Conservation (phyloP, 2,888 invertebrate genomes). For the Trichogramma evanescens region DNA sequence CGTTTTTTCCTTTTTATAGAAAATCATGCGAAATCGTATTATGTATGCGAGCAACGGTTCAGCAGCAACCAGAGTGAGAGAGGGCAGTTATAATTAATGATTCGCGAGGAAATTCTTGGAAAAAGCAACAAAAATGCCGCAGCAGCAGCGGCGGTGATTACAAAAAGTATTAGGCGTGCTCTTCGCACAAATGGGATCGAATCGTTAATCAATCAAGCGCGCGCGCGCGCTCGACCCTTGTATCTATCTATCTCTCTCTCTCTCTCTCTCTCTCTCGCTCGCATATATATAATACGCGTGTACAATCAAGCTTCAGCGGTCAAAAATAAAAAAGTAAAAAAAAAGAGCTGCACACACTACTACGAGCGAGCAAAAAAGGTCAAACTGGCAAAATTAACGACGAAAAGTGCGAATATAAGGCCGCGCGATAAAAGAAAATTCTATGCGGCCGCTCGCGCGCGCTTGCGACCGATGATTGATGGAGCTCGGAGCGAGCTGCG, state of each 20-base stretch:
- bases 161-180: neutral
- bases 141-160: conserved; percentile 9
- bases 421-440: neutral
- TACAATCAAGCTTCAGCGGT: neutral
- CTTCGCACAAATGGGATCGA: conserved; percentile 7
- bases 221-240: too few species aligned
- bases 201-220: conserved; percentile 17
- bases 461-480: conserved; percentile 14
- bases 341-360: too few species aligned
- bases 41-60: too few species aligned
- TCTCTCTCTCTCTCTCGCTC: neutral
- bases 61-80: too few species aligned
- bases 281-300: neutral
- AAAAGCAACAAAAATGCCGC: conserved; percentile 1
- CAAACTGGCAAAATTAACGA: conserved; percentile 10
- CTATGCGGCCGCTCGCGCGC: too few species aligned
- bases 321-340: conserved; percentile 1
- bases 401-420: conserved; percentile 10
- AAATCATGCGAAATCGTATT: too few species aligned
- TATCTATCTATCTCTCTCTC: neutral
- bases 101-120: neutral
- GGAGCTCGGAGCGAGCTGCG: neutral
- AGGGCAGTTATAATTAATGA: conserved; percentile 8
- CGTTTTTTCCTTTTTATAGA: too few species aligned
- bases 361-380: neutral